phyloP scores from a whole-genome alignment of 2,797 vertebrate species.

The Heliangelus exortis region DNA sequence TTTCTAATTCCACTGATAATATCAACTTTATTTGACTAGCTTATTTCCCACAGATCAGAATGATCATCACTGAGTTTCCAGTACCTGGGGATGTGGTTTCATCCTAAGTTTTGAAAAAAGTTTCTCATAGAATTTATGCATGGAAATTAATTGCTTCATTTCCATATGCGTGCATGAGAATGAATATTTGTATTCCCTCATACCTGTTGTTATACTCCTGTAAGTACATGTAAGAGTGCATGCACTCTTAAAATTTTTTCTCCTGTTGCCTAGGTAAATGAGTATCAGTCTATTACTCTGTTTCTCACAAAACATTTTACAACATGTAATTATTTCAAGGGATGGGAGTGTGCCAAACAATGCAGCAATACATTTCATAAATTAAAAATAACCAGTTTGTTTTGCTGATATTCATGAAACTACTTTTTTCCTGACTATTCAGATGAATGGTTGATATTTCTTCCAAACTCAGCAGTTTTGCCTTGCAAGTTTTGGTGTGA shows the following conservation, averaged over 20 bases:
- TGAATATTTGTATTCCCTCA: neutral
- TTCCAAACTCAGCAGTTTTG: neutral
- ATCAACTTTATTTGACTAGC: neutral
- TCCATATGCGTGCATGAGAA: neutral
- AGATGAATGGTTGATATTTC: neutral
- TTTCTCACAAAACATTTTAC: neutral
- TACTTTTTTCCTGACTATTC: neutral
- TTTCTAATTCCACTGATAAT: neutral
- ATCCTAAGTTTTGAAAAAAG: neutral
- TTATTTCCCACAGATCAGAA: neutral
- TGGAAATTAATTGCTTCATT: neutral
- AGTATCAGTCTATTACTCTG: neutral
- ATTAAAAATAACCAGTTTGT: neutral
- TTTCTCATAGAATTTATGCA: neutral
- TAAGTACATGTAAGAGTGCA: neutral
- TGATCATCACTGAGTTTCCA: neutral
- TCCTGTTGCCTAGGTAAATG: neutral
- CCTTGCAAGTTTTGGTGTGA: conserved; percentile 25
- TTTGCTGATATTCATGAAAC: neutral
- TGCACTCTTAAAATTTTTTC: neutral
- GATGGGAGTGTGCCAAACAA: neutral
- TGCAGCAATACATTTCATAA: neutral
- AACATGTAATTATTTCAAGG: neutral
- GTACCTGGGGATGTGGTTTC: neutral
- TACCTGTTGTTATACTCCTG: neutral